A percentile compares a stretch with the other conserved stretches of the same genome.
These are phyloP conservation scores for Plagiodera versicolora DNA, from an alignment of 2,888 invertebrate genomes.

Conservation along the genomic window DNA sequence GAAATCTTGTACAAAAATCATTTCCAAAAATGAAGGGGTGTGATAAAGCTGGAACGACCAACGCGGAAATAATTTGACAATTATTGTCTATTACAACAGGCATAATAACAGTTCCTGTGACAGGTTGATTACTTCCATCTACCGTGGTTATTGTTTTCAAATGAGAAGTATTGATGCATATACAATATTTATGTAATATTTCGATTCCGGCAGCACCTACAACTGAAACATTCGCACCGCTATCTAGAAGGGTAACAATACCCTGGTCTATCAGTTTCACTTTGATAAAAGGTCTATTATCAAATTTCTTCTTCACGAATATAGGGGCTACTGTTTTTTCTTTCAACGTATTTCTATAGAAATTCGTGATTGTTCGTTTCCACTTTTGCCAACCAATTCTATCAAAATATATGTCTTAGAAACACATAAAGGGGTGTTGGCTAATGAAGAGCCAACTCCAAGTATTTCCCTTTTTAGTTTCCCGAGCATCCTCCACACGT, in stretches of 20 bases:
- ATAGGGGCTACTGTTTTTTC: not conserved
- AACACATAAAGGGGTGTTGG: not conserved
- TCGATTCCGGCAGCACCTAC: conserved; percentile 12
- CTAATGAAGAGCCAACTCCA: not conserved
- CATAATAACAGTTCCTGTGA: conserved; percentile 16
- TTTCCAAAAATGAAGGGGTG: conserved; percentile 20
- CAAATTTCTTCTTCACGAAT: not conserved
- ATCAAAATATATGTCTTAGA: not conserved
- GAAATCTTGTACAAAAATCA: conserved; percentile 17
- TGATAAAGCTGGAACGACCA: conserved; percentile 20
- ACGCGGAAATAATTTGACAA: conserved; percentile 12
- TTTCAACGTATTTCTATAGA: not conserved
- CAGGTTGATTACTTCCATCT: conserved; percentile 18
- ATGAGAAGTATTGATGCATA: not conserved
- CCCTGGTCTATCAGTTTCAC: conserved; percentile 16
- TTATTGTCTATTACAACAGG: conserved; percentile 16
- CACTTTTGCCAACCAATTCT: not conserved
- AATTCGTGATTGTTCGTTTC: not conserved
- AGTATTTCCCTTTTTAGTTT: not conserved
- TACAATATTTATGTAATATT: conserved; percentile 7
- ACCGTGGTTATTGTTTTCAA: conserved; percentile 14
- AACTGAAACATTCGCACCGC: conserved; percentile 22
- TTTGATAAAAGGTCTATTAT: not conserved
- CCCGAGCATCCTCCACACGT: conserved; percentile 15
- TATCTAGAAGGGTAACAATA: conserved; percentile 21